Conservation (phyloP, 1,140 invertebrate genomes). For the Cepaea nemoralis region DNA sequence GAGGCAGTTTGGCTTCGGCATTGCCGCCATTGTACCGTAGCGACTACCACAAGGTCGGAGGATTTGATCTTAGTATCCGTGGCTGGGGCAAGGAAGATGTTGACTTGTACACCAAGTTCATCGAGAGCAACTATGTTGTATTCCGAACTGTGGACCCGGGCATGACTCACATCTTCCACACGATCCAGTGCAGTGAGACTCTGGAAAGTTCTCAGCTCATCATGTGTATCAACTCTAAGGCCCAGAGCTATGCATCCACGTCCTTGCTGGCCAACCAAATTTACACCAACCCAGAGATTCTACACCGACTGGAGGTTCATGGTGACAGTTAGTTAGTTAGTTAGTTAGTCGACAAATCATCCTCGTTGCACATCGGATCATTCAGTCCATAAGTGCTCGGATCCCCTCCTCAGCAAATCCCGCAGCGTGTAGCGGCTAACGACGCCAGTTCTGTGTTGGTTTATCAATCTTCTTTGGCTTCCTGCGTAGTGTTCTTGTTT, state of each 20-base stretch:
- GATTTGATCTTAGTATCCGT: slow-evolving; percentile 92
- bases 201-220: slow-evolving; percentile 83
- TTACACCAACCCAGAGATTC: slow-evolving; percentile 45
- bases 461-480: too few relatives aligned
- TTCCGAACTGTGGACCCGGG: slow-evolving; percentile 88
- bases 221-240: slow-evolving; percentile 89
- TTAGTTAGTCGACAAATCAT: too few relatives aligned
- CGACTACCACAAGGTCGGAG: slow-evolving; percentile 82
- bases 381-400: too few relatives aligned
- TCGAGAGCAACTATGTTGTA: slow-evolving; percentile 76
- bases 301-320: slow-evolving; percentile 29
- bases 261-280: slow-evolving; percentile 60
- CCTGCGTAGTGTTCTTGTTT: too few relatives aligned
- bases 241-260: slow-evolving; percentile 69
- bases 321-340: too few relatives aligned
- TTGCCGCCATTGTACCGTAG: slow-evolving; percentile 90
- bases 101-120: slow-evolving; percentile 87
- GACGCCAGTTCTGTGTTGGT: too few relatives aligned
- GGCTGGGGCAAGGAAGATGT: slow-evolving; percentile 74
- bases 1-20: slow-evolving; percentile 96
- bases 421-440: too few relatives aligned
- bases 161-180: slow-evolving; percentile 93
- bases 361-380: too few relatives aligned
- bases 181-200: slow-evolving; percentile 85
- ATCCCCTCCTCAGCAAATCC: too few relatives aligned